phyloP scores from a whole-genome alignment of 2,797 vertebrate species.

The Eremophila alpestris region DNA sequence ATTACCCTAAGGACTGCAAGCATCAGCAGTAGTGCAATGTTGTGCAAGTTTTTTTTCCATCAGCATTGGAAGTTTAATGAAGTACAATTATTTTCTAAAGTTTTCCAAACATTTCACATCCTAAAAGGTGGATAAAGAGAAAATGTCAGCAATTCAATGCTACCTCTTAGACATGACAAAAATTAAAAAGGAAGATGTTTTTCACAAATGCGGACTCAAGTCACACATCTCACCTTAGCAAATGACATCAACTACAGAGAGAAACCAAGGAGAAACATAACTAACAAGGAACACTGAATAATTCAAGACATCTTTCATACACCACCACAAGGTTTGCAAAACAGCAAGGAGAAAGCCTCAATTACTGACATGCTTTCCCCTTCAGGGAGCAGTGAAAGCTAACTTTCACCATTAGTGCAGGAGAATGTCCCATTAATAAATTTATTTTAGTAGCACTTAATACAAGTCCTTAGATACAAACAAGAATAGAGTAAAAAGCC shows the following conservation, averaged over 20 bases:
- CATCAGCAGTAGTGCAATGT: background rate
- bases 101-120: background rate
- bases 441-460: constrained; percentile 25
- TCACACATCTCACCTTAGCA: background rate
- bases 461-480: background rate
- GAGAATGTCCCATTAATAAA: constrained; percentile 22
- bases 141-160: background rate
- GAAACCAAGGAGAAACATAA: constrained; percentile 34
- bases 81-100: background rate
- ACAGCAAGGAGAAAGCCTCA: background rate
- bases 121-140: background rate
- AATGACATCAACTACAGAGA: background rate
- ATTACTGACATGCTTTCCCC: constrained; percentile 6
- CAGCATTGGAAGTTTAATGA: background rate
- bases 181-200: background rate
- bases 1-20: constrained; percentile 24
- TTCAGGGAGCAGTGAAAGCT: constrained; percentile 44
- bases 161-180: background rate
- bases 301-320: constrained; percentile 49
- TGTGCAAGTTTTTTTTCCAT: background rate
- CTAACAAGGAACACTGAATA: constrained; percentile 50
- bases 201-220: background rate
- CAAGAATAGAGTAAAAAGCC: background rate
- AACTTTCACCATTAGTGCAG: constrained; percentile 22
- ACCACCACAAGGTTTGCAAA: background rate